Evolutionary conservation across 2,797 vertebrate species (phyloP).

Genomic region (Myotis myotis): DNA sequence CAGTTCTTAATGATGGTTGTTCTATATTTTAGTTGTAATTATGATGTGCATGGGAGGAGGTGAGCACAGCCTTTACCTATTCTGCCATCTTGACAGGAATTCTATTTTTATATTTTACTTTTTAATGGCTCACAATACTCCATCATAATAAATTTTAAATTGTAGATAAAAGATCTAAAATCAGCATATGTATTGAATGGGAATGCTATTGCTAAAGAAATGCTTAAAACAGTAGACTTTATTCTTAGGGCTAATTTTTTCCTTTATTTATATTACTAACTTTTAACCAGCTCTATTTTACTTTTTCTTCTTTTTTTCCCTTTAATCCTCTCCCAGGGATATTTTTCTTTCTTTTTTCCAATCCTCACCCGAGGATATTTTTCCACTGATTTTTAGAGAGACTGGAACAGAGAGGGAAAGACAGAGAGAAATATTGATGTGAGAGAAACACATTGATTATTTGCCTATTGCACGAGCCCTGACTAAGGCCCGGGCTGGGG

Average conservation of each 20-base stretch:
- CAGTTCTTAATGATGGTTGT: neutral
- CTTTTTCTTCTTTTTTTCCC: too few relatives aligned
- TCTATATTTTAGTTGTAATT: neutral
- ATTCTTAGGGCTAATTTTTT: neutral
- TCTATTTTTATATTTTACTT: neutral
- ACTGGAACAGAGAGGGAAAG: too few relatives aligned
- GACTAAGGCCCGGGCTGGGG: too few relatives aligned
- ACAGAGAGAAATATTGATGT: too few relatives aligned
- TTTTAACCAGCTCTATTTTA: slow-evolving; percentile 10
- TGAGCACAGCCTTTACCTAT: neutral
- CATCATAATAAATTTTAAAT: neutral
- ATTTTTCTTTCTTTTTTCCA: too few relatives aligned
- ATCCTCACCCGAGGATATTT: too few relatives aligned
- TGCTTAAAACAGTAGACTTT: neutral
- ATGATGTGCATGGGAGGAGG: neutral
- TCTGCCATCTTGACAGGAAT: neutral
- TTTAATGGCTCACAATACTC: neutral
- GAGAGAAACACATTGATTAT: too few relatives aligned
- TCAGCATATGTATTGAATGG: neutral
- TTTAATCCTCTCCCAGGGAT: too few relatives aligned
- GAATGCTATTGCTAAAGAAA: neutral
- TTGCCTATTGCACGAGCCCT: too few relatives aligned
- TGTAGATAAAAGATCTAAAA: neutral
- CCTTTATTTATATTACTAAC: neutral
- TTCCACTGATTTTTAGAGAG: too few relatives aligned